Percentiles rank a stretch among this genome's conserved stretches.
These are phyloP conservation scores for Drosophila miranda DNA, from an alignment of 1,140 invertebrate species.

Conservation along the genomic window DNA sequence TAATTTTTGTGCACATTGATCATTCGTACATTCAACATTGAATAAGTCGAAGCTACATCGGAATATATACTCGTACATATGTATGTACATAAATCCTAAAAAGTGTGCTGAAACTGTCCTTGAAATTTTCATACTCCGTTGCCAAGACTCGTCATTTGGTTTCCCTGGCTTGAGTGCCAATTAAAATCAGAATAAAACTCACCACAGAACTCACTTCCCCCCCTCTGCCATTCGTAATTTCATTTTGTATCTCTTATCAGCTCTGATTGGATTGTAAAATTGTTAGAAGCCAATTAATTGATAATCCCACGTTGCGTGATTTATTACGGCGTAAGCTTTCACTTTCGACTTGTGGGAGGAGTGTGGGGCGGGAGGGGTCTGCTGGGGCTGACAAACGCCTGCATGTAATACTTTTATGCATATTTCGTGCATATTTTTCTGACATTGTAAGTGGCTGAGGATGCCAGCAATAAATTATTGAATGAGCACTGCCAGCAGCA, in stretches of 20 bases:
- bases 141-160: too few relatives aligned
- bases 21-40: too few relatives aligned
- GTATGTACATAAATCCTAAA: too few relatives aligned
- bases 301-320: conserved; percentile 33
- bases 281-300: conserved; percentile 30
- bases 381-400: conserved; percentile 53
- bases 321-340: conserved; percentile 38
- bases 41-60: too few relatives aligned
- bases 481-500: conserved; percentile 73
- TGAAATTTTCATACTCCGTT: too few relatives aligned
- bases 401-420: conserved; percentile 79
- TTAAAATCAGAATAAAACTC: too few relatives aligned
- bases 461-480: conserved; percentile 80
- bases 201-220: background rate
- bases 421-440: conserved; percentile 79
- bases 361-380: background rate
- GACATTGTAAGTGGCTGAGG: conserved; percentile 78
- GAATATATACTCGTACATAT: too few relatives aligned
- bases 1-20: too few relatives aligned
- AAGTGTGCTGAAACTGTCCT: too few relatives aligned
- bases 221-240: too few relatives aligned
- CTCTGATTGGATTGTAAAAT: background rate
- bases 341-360: conserved; percentile 14
- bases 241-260: conserved; percentile 27
- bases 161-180: too few relatives aligned